These are phyloP conservation scores for Enoplosus armatus DNA, from an alignment of 2,797 vertebrate genomes.

Conservation along the genomic window DNA sequence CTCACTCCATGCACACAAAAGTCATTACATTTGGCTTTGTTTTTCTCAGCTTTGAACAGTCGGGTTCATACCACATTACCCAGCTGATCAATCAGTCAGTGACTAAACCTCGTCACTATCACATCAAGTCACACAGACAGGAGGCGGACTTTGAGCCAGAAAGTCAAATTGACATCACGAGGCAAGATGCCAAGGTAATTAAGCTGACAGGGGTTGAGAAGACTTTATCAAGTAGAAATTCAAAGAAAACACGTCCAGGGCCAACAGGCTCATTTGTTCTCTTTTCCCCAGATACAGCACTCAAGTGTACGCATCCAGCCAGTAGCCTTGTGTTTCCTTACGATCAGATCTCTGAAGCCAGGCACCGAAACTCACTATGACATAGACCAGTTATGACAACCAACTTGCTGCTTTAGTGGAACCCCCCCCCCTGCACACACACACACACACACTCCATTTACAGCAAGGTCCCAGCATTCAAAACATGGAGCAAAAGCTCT, in stretches of 20 bases:
- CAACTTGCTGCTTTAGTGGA: background rate
- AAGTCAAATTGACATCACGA: slow-evolving; percentile 16
- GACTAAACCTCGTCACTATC: slow-evolving; percentile 6
- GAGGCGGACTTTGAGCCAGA: slow-evolving; percentile 15
- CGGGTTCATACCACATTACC: background rate
- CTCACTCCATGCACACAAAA: background rate
- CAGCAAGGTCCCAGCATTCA: slow-evolving; percentile 12
- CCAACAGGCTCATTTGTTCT: slow-evolving; percentile 22
- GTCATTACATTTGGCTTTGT: background rate
- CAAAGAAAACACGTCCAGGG: slow-evolving; percentile 24
- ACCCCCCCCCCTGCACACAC: too few species aligned
- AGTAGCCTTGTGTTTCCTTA: background rate
- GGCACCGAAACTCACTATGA: background rate
- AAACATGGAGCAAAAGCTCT: slow-evolving; percentile 6
- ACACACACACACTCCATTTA: too few species aligned
- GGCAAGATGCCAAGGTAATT: slow-evolving; percentile 52
- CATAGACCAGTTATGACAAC: slow-evolving; percentile 4
- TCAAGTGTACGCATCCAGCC: background rate
- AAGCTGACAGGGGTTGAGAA: slow-evolving; percentile 30
- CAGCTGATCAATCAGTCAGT: slow-evolving; percentile 4
- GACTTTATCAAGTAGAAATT: slow-evolving; percentile 46
- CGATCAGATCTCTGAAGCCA: slow-evolving; percentile 6
- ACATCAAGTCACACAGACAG: slow-evolving; percentile 10
- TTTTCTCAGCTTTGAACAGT: background rate
- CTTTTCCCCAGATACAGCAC: slow-evolving; percentile 1